phyloP scores from a whole-genome alignment of 2,888 invertebrate species.

The Operophtera brumata region DNA sequence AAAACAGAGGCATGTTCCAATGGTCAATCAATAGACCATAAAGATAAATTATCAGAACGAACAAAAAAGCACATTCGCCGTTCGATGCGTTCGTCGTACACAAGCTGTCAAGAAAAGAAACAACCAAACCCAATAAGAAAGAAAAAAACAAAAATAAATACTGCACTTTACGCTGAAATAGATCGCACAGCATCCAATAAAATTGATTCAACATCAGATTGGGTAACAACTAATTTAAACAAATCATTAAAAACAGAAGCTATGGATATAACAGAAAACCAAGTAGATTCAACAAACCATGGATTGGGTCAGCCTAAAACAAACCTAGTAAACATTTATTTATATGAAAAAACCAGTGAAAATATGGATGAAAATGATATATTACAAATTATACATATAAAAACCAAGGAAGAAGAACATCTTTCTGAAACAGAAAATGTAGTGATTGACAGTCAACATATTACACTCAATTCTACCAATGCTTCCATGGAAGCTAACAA shows the following conservation, averaged over 20 bases:
- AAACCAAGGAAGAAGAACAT: neutral
- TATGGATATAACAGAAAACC: neutral
- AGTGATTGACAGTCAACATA: neutral
- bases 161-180: neutral
- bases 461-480: neutral
- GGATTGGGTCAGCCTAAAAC: neutral
- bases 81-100: neutral
- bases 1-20: neutral
- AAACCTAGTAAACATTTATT: neutral
- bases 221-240: neutral
- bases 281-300: neutral
- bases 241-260: neutral
- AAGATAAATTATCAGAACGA: neutral
- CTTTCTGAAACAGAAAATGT: neutral
- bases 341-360: neutral
- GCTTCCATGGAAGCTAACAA: neutral
- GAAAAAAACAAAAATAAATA: neutral
- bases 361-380: neutral
- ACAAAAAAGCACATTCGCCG: slow-evolving; percentile 1
- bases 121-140: neutral
- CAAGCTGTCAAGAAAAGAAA: slow-evolving; percentile 4
- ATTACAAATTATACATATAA: neutral
- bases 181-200: neutral
- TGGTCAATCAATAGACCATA: neutral
- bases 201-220: no score